These are phyloP conservation scores for Omphaloscelis lunosa DNA, from an alignment of 2,888 invertebrate species.

Conservation along the genomic window DNA sequence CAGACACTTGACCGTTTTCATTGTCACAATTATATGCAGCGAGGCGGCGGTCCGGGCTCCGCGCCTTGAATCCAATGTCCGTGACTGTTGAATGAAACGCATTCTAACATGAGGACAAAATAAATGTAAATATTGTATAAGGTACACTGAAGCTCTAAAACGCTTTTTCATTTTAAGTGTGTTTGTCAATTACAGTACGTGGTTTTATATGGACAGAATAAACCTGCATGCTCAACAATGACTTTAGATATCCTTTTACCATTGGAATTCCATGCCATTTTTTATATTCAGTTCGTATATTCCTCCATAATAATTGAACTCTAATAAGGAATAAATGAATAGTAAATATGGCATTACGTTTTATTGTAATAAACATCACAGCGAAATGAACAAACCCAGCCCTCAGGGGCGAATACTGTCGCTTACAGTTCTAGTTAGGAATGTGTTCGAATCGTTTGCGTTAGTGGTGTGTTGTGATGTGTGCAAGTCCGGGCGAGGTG, in stretches of 20 bases:
- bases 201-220: slow-evolving; percentile 42
- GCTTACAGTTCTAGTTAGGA: slow-evolving; percentile 33
- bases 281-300: slow-evolving; percentile 46
- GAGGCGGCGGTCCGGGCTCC: slow-evolving; percentile 69
- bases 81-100: slow-evolving; percentile 75
- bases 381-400: slow-evolving; percentile 26
- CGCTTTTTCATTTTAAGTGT: slow-evolving; percentile 65
- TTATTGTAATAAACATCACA: slow-evolving; percentile 28
- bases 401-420: slow-evolving; percentile 7
- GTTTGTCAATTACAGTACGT: slow-evolving; percentile 42
- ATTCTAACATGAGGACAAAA: slow-evolving; percentile 69
- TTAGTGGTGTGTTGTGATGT: slow-evolving; percentile 24
- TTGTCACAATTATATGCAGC: slow-evolving; percentile 83
- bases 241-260: slow-evolving; percentile 21
- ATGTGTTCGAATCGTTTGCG: slow-evolving; percentile 38
- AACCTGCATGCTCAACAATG: slow-evolving; percentile 20
- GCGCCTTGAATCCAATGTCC: slow-evolving; percentile 72
- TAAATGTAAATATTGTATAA: slow-evolving; percentile 71
- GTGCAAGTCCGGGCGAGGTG: slow-evolving; percentile 8
- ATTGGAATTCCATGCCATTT: slow-evolving; percentile 27
- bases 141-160: slow-evolving; percentile 52
- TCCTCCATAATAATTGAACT: slow-evolving; percentile 36
- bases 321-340: slow-evolving; percentile 46
- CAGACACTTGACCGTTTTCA: slow-evolving; percentile 86
- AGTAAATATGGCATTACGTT: slow-evolving; percentile 42